Conservation (phyloP, 1,140 invertebrate genomes). For the Psix sp. region DNA sequence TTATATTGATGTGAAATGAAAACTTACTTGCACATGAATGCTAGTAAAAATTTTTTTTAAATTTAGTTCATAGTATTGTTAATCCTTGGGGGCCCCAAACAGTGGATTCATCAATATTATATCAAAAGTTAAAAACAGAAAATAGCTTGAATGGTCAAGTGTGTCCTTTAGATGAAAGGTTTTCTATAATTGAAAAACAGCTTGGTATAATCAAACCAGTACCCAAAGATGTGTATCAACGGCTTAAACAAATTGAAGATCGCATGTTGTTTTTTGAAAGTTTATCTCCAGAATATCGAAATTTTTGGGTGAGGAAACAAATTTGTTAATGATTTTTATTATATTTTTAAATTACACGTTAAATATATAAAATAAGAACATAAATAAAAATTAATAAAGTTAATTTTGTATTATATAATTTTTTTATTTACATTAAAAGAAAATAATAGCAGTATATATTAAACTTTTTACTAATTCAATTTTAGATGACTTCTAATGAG, state of each 20-base stretch:
- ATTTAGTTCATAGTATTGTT: constrained; percentile 79
- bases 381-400: neutral
- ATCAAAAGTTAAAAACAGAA: constrained; percentile 52
- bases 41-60: constrained; percentile 22
- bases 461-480: neutral
- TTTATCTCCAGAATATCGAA: constrained; percentile 83
- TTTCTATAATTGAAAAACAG: constrained; percentile 78
- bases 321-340: constrained; percentile 1
- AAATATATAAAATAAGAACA: too few species aligned
- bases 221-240: constrained; percentile 79
- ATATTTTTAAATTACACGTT: too few species aligned
- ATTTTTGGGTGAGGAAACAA: constrained; percentile 79
- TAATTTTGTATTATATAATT: too few species aligned
- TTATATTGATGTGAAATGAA: too few species aligned
- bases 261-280: constrained; percentile 82
- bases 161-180: constrained; percentile 78
- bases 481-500: neutral
- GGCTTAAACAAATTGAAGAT: constrained; percentile 83
- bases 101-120: constrained; percentile 56
- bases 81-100: constrained; percentile 81
- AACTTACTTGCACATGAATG: too few species aligned
- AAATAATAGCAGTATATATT: neutral
- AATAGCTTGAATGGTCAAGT: constrained; percentile 58
- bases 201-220: constrained; percentile 77
- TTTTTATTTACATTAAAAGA: too few species aligned